These are phyloP conservation scores for Pachycephus smyrnensis DNA, from an alignment of 2,888 invertebrate genomes.

Conservation along the genomic window DNA sequence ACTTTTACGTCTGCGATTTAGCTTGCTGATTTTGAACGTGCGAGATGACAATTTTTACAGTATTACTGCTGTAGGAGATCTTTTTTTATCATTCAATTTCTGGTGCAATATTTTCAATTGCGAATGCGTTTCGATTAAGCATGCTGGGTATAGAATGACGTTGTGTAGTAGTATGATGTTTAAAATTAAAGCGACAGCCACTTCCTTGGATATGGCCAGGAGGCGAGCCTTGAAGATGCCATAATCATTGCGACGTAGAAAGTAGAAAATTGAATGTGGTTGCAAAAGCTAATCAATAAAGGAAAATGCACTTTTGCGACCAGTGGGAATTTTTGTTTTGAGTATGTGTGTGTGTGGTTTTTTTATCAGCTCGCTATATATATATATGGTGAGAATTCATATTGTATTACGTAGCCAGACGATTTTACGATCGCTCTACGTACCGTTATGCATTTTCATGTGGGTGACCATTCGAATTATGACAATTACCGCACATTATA, in stretches of 20 bases:
- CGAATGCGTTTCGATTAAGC: not conserved
- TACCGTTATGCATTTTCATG: not conserved
- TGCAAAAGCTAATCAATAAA: not conserved
- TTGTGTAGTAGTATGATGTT: not conserved
- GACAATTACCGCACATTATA: not conserved
- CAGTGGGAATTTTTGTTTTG: not conserved
- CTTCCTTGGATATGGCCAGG: not conserved
- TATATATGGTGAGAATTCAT: too few species aligned
- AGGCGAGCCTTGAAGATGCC: not conserved
- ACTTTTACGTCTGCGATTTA: not conserved
- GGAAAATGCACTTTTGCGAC: not conserved
- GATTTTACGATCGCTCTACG: not conserved
- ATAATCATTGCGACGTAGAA: conserved; percentile 3
- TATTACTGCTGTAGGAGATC: not conserved
- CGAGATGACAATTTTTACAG: not conserved
- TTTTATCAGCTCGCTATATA: too few species aligned
- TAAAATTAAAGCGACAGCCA: not conserved
- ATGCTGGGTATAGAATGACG: not conserved
- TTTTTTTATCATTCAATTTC: too few species aligned
- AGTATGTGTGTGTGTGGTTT: not conserved
- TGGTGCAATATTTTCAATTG: too few species aligned
- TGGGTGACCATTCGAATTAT: not conserved
- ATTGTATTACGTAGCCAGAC: not conserved
- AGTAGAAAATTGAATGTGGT: conserved; percentile 4
- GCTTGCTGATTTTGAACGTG: not conserved